Evolutionary conservation across 2,113 vertebrate genomes (phyloP).

Genomic region (Percina caprodes): DNA sequence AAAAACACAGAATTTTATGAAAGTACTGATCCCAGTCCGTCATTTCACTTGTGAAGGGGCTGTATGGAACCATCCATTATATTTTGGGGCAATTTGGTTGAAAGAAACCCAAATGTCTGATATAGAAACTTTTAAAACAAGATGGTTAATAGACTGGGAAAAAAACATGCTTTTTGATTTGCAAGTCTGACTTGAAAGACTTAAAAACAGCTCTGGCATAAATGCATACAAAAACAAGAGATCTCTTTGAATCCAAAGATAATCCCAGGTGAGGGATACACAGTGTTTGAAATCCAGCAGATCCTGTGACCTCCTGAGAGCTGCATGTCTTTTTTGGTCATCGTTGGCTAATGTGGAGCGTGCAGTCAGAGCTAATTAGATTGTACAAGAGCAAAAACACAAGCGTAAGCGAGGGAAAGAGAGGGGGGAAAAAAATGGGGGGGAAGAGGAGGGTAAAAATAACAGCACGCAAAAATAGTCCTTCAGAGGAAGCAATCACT

Average conservation of each 20-base stretch:
- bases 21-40: no score
- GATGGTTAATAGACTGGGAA: not conserved
- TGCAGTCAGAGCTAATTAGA: constrained; percentile 79
- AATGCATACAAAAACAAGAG: not conserved
- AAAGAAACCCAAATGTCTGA: no score
- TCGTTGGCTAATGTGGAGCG: constrained; percentile 45
- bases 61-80: no score
- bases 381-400: constrained; percentile 76
- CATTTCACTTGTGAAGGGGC: no score
- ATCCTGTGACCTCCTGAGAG: not conserved
- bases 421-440: constrained; percentile 56
- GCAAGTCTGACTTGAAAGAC: not conserved
- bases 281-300: constrained; percentile 9
- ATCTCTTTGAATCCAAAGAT: not conserved
- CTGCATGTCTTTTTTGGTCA: constrained; percentile 42
- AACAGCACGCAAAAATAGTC: constrained; percentile 77
- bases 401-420: constrained; percentile 39
- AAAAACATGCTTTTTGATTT: not conserved
- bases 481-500: constrained; percentile 69
- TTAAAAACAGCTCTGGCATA: not conserved
- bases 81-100: no score
- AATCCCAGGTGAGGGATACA: constrained; percentile 10
- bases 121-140: no score
- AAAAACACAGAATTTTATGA: no score
- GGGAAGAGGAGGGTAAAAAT: constrained; percentile 48